Percentiles rank a stretch among this genome's conserved stretches.
Evolutionary conservation across 2,113 vertebrate genomes (phyloP).

Genomic region (Rattus rattus): DNA sequence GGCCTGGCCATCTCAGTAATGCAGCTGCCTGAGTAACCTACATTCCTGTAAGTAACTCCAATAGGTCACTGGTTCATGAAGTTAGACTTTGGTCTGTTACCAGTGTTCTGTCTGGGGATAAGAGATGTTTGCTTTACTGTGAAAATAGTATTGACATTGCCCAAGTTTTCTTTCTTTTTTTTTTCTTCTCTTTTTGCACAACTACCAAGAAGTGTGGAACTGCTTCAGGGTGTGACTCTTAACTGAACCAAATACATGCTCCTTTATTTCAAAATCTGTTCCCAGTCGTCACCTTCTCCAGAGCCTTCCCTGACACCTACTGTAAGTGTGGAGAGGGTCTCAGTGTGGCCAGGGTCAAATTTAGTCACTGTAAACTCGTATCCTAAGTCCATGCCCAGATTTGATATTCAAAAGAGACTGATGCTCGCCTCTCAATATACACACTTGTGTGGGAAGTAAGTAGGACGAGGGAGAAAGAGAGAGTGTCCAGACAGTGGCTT

Average conservation of each 20-base stretch:
- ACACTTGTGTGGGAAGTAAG: background rate
- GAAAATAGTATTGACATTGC: conserved; percentile 7
- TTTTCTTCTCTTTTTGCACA: background rate
- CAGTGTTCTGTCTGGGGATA: background rate
- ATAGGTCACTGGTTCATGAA: background rate
- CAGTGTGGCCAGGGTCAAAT: background rate
- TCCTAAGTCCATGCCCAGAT: background rate
- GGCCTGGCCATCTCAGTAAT: background rate
- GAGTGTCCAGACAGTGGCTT: background rate
- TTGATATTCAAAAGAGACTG: background rate
- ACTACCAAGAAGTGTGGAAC: background rate
- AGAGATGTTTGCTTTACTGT: background rate
- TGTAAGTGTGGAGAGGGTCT: background rate
- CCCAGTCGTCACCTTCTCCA: background rate
- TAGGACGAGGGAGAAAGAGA: background rate
- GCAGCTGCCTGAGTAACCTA: background rate
- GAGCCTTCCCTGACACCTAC: background rate
- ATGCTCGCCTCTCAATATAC: background rate
- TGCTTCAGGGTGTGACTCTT: background rate
- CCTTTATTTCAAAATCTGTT: background rate
- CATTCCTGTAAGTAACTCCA: background rate
- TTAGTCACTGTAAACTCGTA: background rate
- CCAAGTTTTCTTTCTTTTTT: background rate
- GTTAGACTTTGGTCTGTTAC: background rate
- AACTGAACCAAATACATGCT: background rate